A percentile compares a stretch with the other conserved stretches of the same genome.
phyloP scores from a whole-genome alignment of 2,113 vertebrate species.

The mouse (Mus musculus) region DNA sequence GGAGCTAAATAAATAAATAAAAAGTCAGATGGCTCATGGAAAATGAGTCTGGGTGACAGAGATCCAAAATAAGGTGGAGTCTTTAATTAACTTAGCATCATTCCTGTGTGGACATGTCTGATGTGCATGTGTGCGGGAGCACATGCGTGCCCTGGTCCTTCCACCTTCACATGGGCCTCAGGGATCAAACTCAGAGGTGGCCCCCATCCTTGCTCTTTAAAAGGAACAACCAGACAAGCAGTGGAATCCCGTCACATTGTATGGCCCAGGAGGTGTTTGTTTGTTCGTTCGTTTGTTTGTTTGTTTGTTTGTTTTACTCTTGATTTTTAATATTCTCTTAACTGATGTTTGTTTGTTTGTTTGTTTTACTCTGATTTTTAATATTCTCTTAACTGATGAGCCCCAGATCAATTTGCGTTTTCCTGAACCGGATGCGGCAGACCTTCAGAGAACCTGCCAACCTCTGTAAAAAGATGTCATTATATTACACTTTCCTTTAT shows the following conservation, averaged over 20 bases:
- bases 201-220: not conserved
- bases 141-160: not conserved
- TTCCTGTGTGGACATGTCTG: too few species aligned
- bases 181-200: not conserved
- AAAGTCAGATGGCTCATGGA: too few species aligned
- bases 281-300: too few species aligned
- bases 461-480: not conserved
- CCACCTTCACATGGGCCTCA: not conserved
- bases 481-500: not conserved
- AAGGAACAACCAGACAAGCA: not conserved
- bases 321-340: not conserved
- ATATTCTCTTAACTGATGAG: not conserved
- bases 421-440: not conserved
- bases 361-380: not conserved
- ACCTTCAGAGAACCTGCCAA: not conserved
- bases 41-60: not conserved
- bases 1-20: not conserved
- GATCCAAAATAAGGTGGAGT: not conserved
- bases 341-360: not conserved
- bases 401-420: not conserved
- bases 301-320: not conserved
- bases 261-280: not conserved
- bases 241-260: too few species aligned
- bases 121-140: not conserved
- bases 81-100: not conserved